Conservation (phyloP, 2,797 vertebrate genomes). For the Hippocampus kuda region DNA sequence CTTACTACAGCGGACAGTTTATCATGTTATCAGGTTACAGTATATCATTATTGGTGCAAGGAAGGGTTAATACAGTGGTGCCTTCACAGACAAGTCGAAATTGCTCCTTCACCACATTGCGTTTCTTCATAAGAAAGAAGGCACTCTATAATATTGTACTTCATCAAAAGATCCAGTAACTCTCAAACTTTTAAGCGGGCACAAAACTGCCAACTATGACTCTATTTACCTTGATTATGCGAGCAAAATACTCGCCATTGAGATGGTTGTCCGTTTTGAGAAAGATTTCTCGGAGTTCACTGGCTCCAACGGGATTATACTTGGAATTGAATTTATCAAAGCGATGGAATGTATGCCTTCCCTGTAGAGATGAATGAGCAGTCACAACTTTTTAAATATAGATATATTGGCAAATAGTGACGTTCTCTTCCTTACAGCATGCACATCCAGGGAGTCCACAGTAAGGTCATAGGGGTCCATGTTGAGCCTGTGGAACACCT, state of each 20-base stretch:
- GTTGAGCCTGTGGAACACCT: slow-evolving; percentile 82
- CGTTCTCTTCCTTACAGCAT: slow-evolving; percentile 75
- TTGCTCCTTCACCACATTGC: too few relatives aligned
- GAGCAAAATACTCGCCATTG: slow-evolving; percentile 90
- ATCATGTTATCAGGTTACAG: too few relatives aligned
- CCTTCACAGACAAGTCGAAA: background rate
- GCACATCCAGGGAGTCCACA: slow-evolving; percentile 93
- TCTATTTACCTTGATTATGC: slow-evolving; percentile 82
- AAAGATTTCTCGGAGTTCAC: slow-evolving; percentile 90
- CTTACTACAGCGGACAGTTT: too few relatives aligned
- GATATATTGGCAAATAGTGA: background rate
- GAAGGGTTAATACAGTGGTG: background rate
- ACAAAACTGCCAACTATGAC: background rate
- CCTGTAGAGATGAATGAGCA: slow-evolving; percentile 55
- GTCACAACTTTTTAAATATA: too few relatives aligned
- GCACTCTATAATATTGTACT: too few relatives aligned
- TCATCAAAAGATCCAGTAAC: too few relatives aligned
- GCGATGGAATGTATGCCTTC: slow-evolving; percentile 92
- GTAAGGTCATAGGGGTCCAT: slow-evolving; percentile 96
- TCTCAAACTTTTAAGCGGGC: too few relatives aligned
- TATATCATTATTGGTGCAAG: too few relatives aligned
- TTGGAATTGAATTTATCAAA: slow-evolving; percentile 99
- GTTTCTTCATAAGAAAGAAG: too few relatives aligned
- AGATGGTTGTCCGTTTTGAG: slow-evolving; percentile 91
- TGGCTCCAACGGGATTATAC: slow-evolving; percentile 95